phyloP scores from a whole-genome alignment of 2,888 invertebrate species.

The Xestia xanthographa region DNA sequence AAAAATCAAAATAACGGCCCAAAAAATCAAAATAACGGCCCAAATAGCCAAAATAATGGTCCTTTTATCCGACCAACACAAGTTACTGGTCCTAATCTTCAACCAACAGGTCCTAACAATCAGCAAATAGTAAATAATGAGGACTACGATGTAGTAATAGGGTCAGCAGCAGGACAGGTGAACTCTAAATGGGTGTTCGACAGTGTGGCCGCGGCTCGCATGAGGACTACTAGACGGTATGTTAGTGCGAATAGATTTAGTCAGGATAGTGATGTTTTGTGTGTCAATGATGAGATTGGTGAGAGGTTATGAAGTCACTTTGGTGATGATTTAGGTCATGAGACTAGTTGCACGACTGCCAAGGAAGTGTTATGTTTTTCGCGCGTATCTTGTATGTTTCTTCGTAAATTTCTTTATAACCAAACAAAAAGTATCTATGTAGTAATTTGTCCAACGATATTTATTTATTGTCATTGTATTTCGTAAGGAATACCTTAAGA shows the following conservation, averaged over 20 bases:
- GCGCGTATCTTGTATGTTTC: no score
- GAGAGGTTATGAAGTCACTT: not conserved
- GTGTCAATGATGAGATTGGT: not conserved
- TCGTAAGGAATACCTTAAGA: no score
- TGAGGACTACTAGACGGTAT: constrained; percentile 81
- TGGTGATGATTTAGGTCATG: not conserved
- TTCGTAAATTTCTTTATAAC: no score
- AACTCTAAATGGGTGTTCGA: constrained; percentile 86
- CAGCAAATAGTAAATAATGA: constrained; percentile 14
- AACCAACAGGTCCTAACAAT: constrained; percentile 19
- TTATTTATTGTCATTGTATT: no score
- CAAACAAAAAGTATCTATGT: no score
- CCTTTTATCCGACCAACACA: constrained; percentile 18
- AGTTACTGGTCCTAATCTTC: constrained; percentile 19
- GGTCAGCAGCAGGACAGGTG: constrained; percentile 73
- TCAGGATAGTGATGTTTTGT: constrained; percentile 22
- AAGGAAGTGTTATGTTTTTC: no score
- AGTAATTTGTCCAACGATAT: no score
- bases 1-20: not conserved
- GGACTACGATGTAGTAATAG: constrained; percentile 76
- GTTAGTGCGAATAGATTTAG: constrained; percentile 62
- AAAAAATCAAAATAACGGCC: not conserved
- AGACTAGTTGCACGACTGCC: not conserved
- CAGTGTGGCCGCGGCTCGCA: constrained; percentile 80
- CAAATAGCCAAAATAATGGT: constrained; percentile 36